Evolutionary conservation across 2,113 vertebrate species (phyloP).

Genomic region (Lates calcarifer): DNA sequence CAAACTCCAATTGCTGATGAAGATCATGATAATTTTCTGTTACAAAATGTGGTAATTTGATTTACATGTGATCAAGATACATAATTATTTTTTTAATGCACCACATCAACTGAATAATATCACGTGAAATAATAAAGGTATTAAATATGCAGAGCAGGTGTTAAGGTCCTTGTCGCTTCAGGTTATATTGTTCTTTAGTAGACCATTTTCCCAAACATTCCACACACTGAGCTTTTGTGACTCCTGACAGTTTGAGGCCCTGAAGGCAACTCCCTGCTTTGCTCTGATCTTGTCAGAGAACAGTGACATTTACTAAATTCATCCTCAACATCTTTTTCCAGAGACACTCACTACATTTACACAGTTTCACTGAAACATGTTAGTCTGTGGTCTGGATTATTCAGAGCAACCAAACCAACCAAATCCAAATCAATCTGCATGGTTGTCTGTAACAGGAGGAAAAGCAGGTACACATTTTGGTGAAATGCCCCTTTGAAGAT

Average conservation of each 20-base stretch:
- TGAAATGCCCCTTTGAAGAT: background rate
- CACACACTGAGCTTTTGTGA: background rate
- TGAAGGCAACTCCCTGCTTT: background rate
- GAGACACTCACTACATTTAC: too few relatives aligned
- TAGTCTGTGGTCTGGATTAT: background rate
- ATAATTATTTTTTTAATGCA: background rate
- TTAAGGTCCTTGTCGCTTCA: background rate
- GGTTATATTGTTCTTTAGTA: background rate
- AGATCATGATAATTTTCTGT: too few relatives aligned
- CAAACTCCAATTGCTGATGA: background rate
- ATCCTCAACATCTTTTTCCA: background rate
- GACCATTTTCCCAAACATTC: background rate
- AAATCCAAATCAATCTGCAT: background rate
- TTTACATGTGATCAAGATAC: too few relatives aligned
- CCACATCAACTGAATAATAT: background rate
- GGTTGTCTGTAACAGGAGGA: too few relatives aligned
- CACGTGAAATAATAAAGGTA: background rate
- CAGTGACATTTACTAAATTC: conserved; percentile 20
- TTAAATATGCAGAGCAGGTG: background rate
- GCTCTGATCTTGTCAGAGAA: background rate
- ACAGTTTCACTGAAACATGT: background rate
- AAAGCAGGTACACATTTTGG: too few relatives aligned
- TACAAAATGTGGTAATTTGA: background rate
- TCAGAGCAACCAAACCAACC: background rate
- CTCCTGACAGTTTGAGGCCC: background rate